Conservation (phyloP, 2,113 vertebrate species). For the Tragelaphus buxtoni region DNA sequence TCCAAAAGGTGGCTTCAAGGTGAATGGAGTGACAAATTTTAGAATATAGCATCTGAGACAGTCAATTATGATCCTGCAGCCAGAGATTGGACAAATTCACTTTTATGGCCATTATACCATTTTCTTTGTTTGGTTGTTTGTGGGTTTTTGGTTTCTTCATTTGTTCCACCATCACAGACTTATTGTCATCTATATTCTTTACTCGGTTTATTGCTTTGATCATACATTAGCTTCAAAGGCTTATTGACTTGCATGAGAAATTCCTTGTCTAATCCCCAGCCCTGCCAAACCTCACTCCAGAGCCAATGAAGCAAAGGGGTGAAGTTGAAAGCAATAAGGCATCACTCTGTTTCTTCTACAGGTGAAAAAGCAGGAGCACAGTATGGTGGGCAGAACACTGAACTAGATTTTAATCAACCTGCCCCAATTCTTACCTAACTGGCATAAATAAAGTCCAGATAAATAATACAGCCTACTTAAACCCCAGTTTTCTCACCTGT, state of each 20-base stretch:
- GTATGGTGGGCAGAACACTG: background rate
- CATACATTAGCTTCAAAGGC: background rate
- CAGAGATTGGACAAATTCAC: background rate
- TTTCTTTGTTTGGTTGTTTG: background rate
- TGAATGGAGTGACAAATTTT: background rate
- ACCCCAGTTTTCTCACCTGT: background rate
- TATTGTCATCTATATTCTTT: background rate
- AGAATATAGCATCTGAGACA: background rate
- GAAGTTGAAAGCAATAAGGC: background rate
- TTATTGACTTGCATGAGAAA: background rate
- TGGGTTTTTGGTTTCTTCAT: background rate
- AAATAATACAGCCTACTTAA: background rate
- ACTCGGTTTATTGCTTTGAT: background rate
- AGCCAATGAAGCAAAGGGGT: background rate
- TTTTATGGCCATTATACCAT: background rate
- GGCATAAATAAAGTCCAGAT: background rate
- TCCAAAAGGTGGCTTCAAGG: background rate
- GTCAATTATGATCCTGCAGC: background rate
- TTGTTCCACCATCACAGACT: background rate
- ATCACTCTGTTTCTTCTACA: background rate
- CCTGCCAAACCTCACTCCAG: background rate
- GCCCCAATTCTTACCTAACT: background rate
- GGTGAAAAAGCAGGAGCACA: background rate
- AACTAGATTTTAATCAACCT: background rate
- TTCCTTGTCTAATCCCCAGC: background rate